Evolutionary conservation across 92 coral and sea anemone species (phyloP).

Genomic region (Micromussa lordhowensis): DNA sequence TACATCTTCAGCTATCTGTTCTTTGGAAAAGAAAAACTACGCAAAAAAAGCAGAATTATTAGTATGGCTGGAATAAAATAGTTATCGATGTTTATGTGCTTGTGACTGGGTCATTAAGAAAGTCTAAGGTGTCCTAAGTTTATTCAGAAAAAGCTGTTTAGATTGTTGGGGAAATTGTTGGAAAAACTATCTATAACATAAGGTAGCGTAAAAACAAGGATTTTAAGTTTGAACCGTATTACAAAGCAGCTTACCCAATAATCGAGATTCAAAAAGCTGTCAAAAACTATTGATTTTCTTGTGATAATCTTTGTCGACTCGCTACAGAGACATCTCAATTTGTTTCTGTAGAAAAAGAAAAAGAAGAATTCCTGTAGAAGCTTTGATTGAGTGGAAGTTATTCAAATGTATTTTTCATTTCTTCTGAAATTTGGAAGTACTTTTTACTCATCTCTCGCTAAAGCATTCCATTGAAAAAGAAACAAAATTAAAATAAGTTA

Average conservation of each 20-base stretch:
- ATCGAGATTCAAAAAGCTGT: slow-evolving; percentile 1
- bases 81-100: background rate
- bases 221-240: background rate
- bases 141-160: no score
- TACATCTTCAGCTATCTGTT: no score
- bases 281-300: background rate
- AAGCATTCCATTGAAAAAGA: background rate
- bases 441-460: background rate
- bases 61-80: background rate
- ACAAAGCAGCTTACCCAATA: background rate
- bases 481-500: background rate
- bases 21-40: background rate
- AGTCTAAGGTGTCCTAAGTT: no score
- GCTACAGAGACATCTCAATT: background rate
- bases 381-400: background rate
- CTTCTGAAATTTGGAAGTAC: background rate
- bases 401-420: background rate
- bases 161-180: no score
- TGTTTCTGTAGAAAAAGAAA: background rate
- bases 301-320: background rate
- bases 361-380: background rate
- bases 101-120: no score
- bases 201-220: background rate
- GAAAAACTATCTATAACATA: no score
- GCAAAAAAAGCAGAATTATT: no score